Percentiles rank a stretch among this genome's conserved stretches.
Conservation (phyloP, 2,888 invertebrate genomes). For the Hirudinaria manillensis region DNA sequence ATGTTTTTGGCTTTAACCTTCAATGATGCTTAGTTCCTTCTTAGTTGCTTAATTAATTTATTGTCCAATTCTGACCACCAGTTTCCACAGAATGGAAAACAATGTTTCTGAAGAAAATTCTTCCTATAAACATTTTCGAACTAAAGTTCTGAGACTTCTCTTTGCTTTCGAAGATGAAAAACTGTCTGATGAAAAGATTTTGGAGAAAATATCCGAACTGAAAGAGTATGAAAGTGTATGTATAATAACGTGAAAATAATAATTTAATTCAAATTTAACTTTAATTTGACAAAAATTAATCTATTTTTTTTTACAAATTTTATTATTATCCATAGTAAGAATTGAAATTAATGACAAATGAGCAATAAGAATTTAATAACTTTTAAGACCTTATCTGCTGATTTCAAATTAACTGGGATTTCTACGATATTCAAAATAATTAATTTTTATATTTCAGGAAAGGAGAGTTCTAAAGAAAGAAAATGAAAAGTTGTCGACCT, state of each 20-base stretch:
- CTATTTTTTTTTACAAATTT: not conserved
- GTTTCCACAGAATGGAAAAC: too few relatives aligned
- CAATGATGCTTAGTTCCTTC: too few relatives aligned
- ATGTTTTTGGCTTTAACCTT: too few relatives aligned
- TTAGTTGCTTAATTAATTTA: too few relatives aligned
- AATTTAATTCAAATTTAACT: not conserved
- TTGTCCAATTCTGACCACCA: too few relatives aligned
- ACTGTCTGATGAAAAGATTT: not conserved
- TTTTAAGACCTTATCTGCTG: too few relatives aligned
- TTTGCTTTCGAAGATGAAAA: not conserved
- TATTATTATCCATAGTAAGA: not conserved
- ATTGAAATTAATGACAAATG: not conserved
- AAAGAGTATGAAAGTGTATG: not conserved
- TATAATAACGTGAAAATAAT: not conserved
- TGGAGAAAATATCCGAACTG: slow-evolving; percentile 1
- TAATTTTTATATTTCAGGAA: not conserved
- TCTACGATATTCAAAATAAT: not conserved
- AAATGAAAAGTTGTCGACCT: not conserved
- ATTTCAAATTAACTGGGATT: not conserved
- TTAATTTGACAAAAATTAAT: not conserved
- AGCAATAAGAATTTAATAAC: not conserved
- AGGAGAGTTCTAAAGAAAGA: not conserved
- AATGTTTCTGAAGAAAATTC: not conserved
- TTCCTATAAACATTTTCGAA: not conserved
- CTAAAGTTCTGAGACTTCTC: not conserved